Evolutionary conservation across 64 coral and sea anemone genomes (phyloP), one percentile per base, ranked within the genome.

Genomic region (Trachythela sp.): DNA sequence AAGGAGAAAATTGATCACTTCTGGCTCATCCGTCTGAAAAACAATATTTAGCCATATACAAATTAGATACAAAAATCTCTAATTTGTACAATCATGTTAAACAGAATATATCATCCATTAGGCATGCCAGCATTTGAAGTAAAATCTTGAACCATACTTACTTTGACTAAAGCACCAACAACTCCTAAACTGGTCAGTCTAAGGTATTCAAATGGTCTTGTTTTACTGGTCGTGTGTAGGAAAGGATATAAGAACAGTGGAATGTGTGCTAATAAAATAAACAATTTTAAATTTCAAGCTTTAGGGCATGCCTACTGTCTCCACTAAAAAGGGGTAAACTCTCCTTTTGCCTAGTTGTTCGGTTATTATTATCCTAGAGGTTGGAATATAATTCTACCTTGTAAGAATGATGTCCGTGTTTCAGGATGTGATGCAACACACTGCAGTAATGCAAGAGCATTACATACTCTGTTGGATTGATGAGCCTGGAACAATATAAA

Each of bases 361-460:
- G n/a, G n/a, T n/a, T n/a, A n/a, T n/a, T n/a, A n/a, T n/a, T n/a
- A n/a, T n/a, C n/a, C n/a, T n/a, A n/a, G n/a, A n/a, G n/a, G n/a
- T n/a, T n/a, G n/a, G n/a, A n/a, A n/a, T 24, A 7, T 0, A 64
- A 20, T 51, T 48, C 75, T 54, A 99, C 96, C 96, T 93, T 99
- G 96, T 77, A 99, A 87, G 49, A 99, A 99, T 83, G 92, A 94
- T 80, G 96, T 94, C 91, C 96, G 94, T 18, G 96, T 99, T 85
- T 99, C 96, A n/a, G 96, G 96, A 50, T 99, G 96, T 24, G 96
- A 99, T 27, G 96, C 96, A 33, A 99, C 96, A 93, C 96, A 99
- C 36, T 99, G 96, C 56, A 99, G 86, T 14, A 99, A 58, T 37
- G 96, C 96, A 24, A 99, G 70, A 54, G 96, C 96, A 99, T 99